phyloP scores from a whole-genome alignment of 1,140 invertebrate species.

The Heliconius eleuchia region DNA sequence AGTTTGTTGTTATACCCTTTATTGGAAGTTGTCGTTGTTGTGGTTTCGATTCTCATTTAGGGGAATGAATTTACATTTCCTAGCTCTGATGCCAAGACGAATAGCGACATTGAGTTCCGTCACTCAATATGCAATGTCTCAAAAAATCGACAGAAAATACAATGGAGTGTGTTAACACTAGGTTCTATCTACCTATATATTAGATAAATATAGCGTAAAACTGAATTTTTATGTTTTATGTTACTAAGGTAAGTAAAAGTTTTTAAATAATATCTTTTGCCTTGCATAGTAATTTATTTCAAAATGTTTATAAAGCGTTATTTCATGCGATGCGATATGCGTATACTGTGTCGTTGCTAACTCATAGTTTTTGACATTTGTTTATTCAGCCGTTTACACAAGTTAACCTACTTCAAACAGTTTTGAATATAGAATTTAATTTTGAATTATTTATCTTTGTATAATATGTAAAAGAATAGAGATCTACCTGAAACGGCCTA shows the following conservation, averaged over 20 bases:
- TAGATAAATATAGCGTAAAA: too few relatives aligned
- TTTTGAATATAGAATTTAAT: not conserved
- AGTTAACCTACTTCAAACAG: not conserved
- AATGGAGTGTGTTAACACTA: not conserved
- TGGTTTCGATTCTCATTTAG: not conserved
- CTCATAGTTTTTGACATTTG: not conserved
- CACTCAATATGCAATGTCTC: not conserved
- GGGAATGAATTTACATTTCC: not conserved
- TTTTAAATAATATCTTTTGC: not conserved
- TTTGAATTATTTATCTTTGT: not conserved
- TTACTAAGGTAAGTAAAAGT: not conserved
- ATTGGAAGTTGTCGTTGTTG: not conserved
- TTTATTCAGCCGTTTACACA: conserved; percentile 22
- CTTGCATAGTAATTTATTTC: not conserved
- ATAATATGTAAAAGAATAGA: not conserved
- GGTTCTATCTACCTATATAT: too few relatives aligned
- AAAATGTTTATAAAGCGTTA: conserved; percentile 5
- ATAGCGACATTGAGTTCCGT: not conserved
- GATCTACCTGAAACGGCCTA: too few relatives aligned
- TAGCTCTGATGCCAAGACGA: not conserved
- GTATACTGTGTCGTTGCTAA: not conserved
- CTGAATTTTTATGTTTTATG: too few relatives aligned
- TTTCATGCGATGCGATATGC: not conserved
- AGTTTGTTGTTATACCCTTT: not conserved
- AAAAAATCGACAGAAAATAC: not conserved